These are phyloP conservation scores for Zhuqinia jingwanae DNA, from an alignment of 2,888 invertebrate species.

Conservation along the genomic window DNA sequence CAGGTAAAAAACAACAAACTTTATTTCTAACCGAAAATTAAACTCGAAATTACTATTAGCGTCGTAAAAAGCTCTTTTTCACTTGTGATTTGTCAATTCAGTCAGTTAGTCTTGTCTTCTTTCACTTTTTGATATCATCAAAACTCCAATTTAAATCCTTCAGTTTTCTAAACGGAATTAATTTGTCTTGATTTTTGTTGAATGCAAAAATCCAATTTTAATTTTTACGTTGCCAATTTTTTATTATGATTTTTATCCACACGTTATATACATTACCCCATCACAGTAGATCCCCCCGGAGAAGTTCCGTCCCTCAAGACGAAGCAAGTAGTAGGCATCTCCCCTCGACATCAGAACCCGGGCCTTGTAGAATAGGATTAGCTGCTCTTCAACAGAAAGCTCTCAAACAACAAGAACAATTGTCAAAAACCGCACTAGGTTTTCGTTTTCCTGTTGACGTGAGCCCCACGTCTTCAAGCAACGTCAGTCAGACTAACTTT, in stretches of 20 bases:
- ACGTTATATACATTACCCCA: slow-evolving; percentile 1
- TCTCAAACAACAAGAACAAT: slow-evolving; percentile 83
- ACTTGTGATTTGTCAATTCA: slow-evolving; percentile 4
- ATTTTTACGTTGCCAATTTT: slow-evolving; percentile 38
- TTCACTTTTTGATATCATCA: slow-evolving; percentile 24
- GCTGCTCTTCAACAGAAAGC: slow-evolving; percentile 90
- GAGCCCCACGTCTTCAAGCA: slow-evolving; percentile 74
- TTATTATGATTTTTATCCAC: slow-evolving; percentile 31
- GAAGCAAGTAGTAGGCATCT: slow-evolving; percentile 55
- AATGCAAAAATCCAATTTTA: neutral
- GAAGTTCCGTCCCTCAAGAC: slow-evolving; percentile 73
- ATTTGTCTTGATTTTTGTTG: too few species aligned
- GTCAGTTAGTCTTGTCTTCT: slow-evolving; percentile 45
- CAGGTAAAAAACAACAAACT: slow-evolving; percentile 19
- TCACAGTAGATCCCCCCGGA: slow-evolving; percentile 64
- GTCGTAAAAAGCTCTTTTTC: neutral
- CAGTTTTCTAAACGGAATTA: too few species aligned
- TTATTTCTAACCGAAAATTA: neutral
- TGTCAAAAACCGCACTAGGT: slow-evolving; percentile 79
- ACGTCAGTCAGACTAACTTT: slow-evolving; percentile 63
- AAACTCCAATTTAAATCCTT: neutral
- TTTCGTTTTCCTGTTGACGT: slow-evolving; percentile 78
- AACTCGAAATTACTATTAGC: neutral
- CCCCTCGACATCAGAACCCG: slow-evolving; percentile 29
- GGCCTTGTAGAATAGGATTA: slow-evolving; percentile 84